Evolutionary conservation across 2,888 invertebrate genomes (phyloP), one percentile per base, ranked within the genome.

Genomic region (Xestia ashworthii): DNA sequence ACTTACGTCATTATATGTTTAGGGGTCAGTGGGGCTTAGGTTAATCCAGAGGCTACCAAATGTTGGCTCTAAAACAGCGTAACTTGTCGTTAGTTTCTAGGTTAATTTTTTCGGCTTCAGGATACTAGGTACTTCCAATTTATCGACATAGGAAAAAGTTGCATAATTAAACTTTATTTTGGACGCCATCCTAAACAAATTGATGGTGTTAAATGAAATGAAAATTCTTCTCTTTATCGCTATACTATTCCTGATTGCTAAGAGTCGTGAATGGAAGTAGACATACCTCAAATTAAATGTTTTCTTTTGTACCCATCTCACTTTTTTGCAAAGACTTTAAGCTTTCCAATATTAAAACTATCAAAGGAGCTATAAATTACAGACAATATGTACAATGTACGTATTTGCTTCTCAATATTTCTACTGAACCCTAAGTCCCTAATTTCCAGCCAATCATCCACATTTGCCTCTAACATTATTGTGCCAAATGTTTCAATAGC

Each of bases 401-500:
- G 1, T 41, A 25, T 12, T 32, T 44, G 2, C 4, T 32, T 8
- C 14, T 16, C 3, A 50, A 22, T 62, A 60, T 50, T 32, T 64
- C 16, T 75, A 73, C 83, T 5, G 83, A 86, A 86, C 83, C 79
- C 3, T 70, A 0, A 55, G 3, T 1, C 83, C 79, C 3, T 70
- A 0, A 55, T 4, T 1, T n/a, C 14, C 46, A 46, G 64, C 9
- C 14, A 8, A 6, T 44, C n/a, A 71, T 65, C n/a, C n/a, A 70
- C 69, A 71, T 86, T 80, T 81, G 64, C 71, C 55, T 76, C 66
- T 44, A 79, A 53, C 65, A 80, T 80, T 86, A 73, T 88, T 86
- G 70, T 78, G 76, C 82, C 77, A 76, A 75, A 88, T 84, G 1
- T 76, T 60, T 88, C 83, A 91, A 89, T 88, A 88, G 91, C 92